Evolutionary conservation across 2,888 invertebrate species (phyloP), one percentile per base, ranked within the genome.

Genomic region (Acanthopleura granulata): DNA sequence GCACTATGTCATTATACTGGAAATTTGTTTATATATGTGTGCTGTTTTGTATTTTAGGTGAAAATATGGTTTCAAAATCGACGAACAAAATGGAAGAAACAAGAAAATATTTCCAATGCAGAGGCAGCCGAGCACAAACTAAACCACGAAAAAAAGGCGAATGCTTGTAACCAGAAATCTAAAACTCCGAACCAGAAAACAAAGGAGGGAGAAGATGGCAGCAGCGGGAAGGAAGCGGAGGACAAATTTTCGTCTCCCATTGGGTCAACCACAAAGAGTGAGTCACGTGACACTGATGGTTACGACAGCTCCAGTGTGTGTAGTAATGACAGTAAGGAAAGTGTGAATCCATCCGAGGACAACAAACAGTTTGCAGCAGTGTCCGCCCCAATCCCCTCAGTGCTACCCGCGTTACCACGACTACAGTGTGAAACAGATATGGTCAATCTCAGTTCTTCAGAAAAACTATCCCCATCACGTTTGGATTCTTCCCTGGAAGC

Each of bases 31-130:
- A n/a, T n/a, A n/a, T n/a, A n/a, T n/a, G n/a, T n/a, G 12, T 57
- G 22, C 6, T 57, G 18, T 57, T 9, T 57, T 22, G 12, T 57
- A 27, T 66, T 93, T 61, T 93, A 96, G 95, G 95, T 96, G 85
- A 96, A 96, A 92, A 96, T 96, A 82, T 96, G 96, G 96, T 96
- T 96, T 91, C 96, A 96, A 91, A 96, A 96, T 90, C 93, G 97
- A 91, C 92, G 94, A 75, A 94, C 94, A 29, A 94, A 94, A 87
- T 94, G 94, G 94, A 97, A 97, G 92, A 97, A 97, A 90, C 96
- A 96, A 90, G 97, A 97, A 91, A 96, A 96, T 91, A 94, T 97
- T 75, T 94, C 94, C 78, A 96, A 95, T 89, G 94, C 96, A 25
- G 96, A 97, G 90, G 95, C 95, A 1, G 95, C 96, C 0, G 96